Base-by-base conservation (phyloP, 2,113 vertebrate species). In the Motacilla tschutschensis region DNA sequence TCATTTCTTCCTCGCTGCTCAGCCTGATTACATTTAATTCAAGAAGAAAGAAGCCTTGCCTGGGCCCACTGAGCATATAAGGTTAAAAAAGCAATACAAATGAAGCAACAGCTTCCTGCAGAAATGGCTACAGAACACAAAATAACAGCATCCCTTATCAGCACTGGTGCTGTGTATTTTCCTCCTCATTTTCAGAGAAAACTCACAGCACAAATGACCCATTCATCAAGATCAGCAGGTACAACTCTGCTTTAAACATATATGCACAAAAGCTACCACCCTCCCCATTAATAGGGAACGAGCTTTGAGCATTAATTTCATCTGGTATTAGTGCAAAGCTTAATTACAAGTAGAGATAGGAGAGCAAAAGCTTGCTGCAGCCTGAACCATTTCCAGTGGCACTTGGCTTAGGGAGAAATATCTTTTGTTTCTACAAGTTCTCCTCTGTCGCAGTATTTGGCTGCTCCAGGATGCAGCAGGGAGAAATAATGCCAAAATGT, bases 11-110 rank as follows among this genome's bases (percentile, higher is more conserved):
- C 92, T 96, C 85, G 16, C 77, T 95, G 90, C 95, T 86, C 92
- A 92, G 93, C 67, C 59, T 95, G 94, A 82, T 95, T 94, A 92
- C 79, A 95, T 95, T 96, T 96, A 93, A 96, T 93, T 95, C 88
- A 74, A 91, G 83, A 96, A 95, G 93, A 94, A 95, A 96, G 69
- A 79, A 83, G 66, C 83, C 66, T 87, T 1, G 74, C 58, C 83
- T 88, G 74, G 89, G 74, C 83, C 87, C 82, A 94, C 83, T 74
- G 79, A 95, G 84, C 76, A 79, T 88, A 79, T 83, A 94, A 96
- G 94, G 94, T 94, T 92, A 95, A 95, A 92, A 92, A 95, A 95
- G 94, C 91, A 95, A 92, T 92, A 93, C 86, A 94, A 94, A 95
- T 90, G 89, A 94, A 91, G 93, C 69, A 66, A 43, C 20, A 0